Evolutionary conservation across 2,113 vertebrate species (phyloP), one percentile per base, ranked within the genome.

Genomic region (Scomber scombrus): DNA sequence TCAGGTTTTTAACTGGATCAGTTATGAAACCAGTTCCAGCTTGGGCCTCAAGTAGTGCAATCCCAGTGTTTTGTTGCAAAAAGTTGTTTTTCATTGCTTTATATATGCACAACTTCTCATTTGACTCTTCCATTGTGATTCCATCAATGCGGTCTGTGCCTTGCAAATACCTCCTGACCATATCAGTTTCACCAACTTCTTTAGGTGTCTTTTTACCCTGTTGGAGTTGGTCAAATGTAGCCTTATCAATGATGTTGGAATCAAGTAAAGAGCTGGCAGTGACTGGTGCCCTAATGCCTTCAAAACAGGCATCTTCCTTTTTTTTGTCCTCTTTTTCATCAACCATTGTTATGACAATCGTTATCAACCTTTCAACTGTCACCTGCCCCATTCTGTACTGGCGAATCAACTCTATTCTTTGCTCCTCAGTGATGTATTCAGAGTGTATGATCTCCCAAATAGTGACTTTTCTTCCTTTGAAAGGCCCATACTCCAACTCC

Each of bases 381-480:
- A 99, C 96, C 26, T 95, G 95, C 49, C 97, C 97, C 0, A 93
- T 96, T 90, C 95, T 95, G 91, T 97, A 99, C 85, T 97, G 97
- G 0, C 96, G 95, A 9, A 99, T 96, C 4, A 99, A 90, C 43
- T 98, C 95, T 16, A 93, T 91, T 62, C 97, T 93, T 90, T 98
- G 97, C 58, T 97, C 97, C 62, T 96, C 97, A 0, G 96, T 96
- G 79, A 99, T 95, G 90, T 98, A 99, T 50, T 98, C 96, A 0
- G 98, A 99, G 88, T 96, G 94, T 21, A 99, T 97, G 70, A 99
- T 94, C 58, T 99, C 97, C 98, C 98, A 99, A 43, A 98, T 91
- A 0, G 96, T 98, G 77, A 98, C 89, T 0, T 94, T 95, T 89
- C 78, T 95, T 65, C 97, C 98, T 89, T 95, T 96, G 85, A 97